Base-by-base conservation (phyloP, 2,888 invertebrate species). In the Caprella mutica region DNA sequence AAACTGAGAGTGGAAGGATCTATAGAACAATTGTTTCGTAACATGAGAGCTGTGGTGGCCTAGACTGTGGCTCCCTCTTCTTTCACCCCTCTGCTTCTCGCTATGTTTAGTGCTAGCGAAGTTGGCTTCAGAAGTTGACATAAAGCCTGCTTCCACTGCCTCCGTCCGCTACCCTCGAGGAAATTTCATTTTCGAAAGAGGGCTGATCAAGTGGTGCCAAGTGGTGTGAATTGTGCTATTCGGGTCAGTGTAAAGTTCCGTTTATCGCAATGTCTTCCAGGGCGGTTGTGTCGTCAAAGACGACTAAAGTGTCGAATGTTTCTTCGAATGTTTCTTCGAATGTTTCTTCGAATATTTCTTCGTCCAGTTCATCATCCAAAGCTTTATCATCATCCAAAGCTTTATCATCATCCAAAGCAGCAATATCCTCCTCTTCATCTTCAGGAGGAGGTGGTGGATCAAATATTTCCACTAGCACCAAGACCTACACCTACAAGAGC, bases 401-500 rank as follows among this genome's bases (percentile, higher is more conserved):
- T 8, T 12, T 35, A 5, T 42, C 51, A 12, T 39, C 39, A 17
- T n/a, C 23, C 5, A 12, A 29, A 4, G 14, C n/a, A n/a, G 44
- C 24, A 6, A 30, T 30, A 19, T 17, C 24, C 14, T 1, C 30
- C 2, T 27, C 48, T 12, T 29, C 29, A 19, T 30, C 29, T 30
- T 19, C 14, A 27, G 30, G 30, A 30, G n/a, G n/a, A n/a, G n/a
- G n/a, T n/a, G n/a, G n/a, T n/a, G n/a, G n/a, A n/a, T 26, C n/a
- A n/a, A n/a, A 30, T 5, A 44, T 58, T n/a, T 19, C 54, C n/a
- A 56, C 54, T 35, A 48, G 48, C 46, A 55, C 35, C 24, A 59
- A 63, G 43, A 59, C 63, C 8, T 63, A 63, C 40, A 53, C 59
- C 9, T 63, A 63, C 57, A 54, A 57, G 14, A 51, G 55, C 30